Evolutionary conservation across 2,888 invertebrate genomes (phyloP).

Genomic region (Melikaiella ostensackeni): DNA sequence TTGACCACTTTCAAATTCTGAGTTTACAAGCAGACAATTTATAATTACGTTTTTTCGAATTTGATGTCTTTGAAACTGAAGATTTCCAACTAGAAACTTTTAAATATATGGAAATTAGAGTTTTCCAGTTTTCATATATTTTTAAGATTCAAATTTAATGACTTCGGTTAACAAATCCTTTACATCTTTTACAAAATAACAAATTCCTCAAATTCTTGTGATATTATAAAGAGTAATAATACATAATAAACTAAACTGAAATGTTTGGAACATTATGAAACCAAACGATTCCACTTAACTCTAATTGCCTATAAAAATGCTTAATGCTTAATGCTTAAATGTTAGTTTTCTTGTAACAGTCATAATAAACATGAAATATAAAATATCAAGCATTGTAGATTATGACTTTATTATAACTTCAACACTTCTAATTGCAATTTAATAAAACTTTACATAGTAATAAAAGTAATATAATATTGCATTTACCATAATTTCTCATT

Average conservation of each 20-base stretch:
- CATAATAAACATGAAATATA: neutral
- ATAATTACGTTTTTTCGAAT: too few species aligned
- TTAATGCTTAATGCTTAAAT: neutral
- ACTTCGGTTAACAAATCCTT: too few species aligned
- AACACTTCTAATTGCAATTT: neutral
- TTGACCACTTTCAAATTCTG: too few species aligned
- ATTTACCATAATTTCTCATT: neutral
- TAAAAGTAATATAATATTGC: neutral
- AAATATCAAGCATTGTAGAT: neutral
- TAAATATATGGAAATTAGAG: too few species aligned
- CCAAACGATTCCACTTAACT: neutral
- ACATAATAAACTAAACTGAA: neutral
- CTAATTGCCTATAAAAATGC: slow-evolving; percentile 7
- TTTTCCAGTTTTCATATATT: too few species aligned
- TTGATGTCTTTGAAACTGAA: too few species aligned
- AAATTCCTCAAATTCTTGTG: too few species aligned
- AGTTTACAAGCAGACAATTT: too few species aligned
- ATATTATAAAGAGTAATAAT: neutral
- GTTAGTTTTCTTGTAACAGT: neutral
- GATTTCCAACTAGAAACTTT: too few species aligned
- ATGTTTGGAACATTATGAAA: neutral
- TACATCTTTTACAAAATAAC: too few species aligned
- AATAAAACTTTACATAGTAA: neutral
- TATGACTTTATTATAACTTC: neutral
- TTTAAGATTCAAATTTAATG: too few species aligned